Conservation (phyloP, 2,888 invertebrate genomes). For the Byasa hedistus region DNA sequence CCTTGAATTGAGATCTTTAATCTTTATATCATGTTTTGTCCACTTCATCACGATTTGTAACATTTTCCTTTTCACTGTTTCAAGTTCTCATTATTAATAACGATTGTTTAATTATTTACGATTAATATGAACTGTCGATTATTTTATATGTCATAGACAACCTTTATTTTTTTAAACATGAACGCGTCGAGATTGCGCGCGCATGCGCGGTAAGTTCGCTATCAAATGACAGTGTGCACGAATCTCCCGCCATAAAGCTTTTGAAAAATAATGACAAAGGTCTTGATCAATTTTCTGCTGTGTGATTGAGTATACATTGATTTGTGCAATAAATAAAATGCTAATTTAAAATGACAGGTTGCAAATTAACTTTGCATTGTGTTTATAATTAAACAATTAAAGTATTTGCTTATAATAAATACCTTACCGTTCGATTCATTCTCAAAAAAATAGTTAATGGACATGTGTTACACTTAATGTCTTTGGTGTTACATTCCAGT, state of each 20-base stretch:
- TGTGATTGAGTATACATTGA: neutral
- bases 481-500: too few species aligned
- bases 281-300: constrained; percentile 21
- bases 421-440: too few species aligned
- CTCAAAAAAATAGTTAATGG: too few species aligned
- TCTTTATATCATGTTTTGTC: constrained; percentile 5
- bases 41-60: constrained; percentile 13
- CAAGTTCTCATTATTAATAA: neutral
- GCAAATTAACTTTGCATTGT: too few species aligned
- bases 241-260: constrained; percentile 22
- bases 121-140: neutral
- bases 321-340: neutral
- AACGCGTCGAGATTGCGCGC: constrained; percentile 10
- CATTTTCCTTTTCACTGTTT: constrained; percentile 3
- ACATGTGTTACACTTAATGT: too few species aligned
- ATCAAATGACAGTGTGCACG: constrained; percentile 8
- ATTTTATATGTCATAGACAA: neutral
- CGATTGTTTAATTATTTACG: neutral
- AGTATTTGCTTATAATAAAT: too few species aligned
- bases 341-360: too few species aligned
- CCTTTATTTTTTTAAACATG: constrained; percentile 1
- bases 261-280: constrained; percentile 12
- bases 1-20: neutral
- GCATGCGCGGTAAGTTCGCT: constrained; percentile 6
- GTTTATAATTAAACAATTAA: too few species aligned